Evolutionary conservation across 2,888 invertebrate genomes (phyloP).

Genomic region (Ephialtes manifestator): DNA sequence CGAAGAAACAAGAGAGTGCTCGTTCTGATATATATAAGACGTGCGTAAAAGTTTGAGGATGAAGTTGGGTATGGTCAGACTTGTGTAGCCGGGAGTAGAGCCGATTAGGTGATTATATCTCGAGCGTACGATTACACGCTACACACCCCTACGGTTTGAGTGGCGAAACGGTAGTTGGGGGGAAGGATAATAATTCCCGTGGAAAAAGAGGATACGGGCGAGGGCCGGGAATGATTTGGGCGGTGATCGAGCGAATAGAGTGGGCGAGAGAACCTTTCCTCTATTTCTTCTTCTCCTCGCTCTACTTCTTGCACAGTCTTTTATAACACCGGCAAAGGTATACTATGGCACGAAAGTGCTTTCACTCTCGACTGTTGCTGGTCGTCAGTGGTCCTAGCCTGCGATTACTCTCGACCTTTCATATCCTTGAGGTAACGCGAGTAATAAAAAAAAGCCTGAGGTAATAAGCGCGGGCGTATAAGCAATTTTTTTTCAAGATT

Average conservation of each 20-base stretch:
- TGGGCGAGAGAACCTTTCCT: neutral
- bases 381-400: neutral
- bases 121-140: conserved; percentile 19
- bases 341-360: conserved; percentile 11
- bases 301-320: neutral
- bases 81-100: neutral
- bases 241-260: conserved; percentile 35
- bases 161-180: neutral
- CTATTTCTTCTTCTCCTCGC: neutral
- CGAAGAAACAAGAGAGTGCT: neutral
- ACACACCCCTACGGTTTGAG: neutral
- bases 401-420: conserved; percentile 26
- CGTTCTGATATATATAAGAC: neutral
- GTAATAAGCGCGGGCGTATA: neutral
- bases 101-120: conserved; percentile 27
- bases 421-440: neutral
- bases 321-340: neutral
- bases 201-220: conserved; percentile 8
- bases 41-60: conserved; percentile 1
- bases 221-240: conserved; percentile 38
- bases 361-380: conserved; percentile 10
- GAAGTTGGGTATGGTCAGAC: neutral
- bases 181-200: conserved; percentile 2
- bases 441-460: neutral
- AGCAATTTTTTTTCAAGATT: neutral